These are phyloP conservation scores for Ethmia dodecea DNA, from an alignment of 2,888 invertebrate genomes.

Conservation along the genomic window DNA sequence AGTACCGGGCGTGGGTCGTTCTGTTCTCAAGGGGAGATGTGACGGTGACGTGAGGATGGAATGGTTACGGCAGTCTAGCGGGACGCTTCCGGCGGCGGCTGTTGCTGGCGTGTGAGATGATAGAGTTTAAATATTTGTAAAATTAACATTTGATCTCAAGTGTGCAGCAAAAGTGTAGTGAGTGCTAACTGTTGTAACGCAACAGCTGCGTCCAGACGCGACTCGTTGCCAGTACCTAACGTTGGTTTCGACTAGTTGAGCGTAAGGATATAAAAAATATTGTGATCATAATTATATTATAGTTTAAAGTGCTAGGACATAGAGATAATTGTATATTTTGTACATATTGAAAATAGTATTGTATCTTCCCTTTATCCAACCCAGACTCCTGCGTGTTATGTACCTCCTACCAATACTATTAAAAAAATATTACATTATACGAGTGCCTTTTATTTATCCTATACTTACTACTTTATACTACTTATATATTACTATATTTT, in stretches of 20 bases:
- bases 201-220: conserved; percentile 46
- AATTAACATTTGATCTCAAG: conserved; percentile 77
- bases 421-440: conserved; percentile 71
- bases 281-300: conserved; percentile 76
- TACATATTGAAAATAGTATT: conserved; percentile 78
- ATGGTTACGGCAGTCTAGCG: conserved; percentile 23
- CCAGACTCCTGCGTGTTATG: conserved; percentile 78
- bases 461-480: too few relatives aligned
- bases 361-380: conserved; percentile 76
- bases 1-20: conserved; percentile 16
- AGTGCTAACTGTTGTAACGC: conserved; percentile 57
- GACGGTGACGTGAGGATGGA: conserved; percentile 31
- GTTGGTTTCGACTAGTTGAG: conserved; percentile 51
- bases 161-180: conserved; percentile 73
- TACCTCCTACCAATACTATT: conserved; percentile 79
- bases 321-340: conserved; percentile 76
- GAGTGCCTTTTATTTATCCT: conserved; percentile 10
- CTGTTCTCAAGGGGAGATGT: conserved; percentile 22
- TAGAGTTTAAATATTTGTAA: conserved; percentile 70
- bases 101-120: conserved; percentile 66
- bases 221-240: conserved; percentile 32
- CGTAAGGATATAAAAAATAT: conserved; percentile 73
- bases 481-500: too few relatives aligned
- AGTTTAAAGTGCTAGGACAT: conserved; percentile 68
- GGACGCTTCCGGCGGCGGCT: conserved; percentile 40